Conservation (phyloP, 2,113 vertebrate genomes). For the human region GRCh38 chr4:108690001-108690500, state of each 20-base stretch:
- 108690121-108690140: neutral
- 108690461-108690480: neutral
- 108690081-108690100: neutral
- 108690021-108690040: neutral
- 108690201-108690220: rapidly evolving
- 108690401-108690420: neutral
- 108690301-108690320: neutral
- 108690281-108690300: neutral
- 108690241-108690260: neutral
- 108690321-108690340: neutral
- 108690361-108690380: neutral
- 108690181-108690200: neutral
- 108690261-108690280: neutral
- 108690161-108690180: neutral
- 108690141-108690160: neutral
- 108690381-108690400: neutral
- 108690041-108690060: neutral
- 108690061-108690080: neutral
- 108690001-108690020: neutral
- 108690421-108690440: neutral
- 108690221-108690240: neutral
- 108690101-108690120: neutral
- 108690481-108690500: neutral
- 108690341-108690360: neutral
- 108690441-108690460: neutral